Evolutionary conservation across 2,888 invertebrate species (phyloP), one percentile per base, ranked within the genome.

Genomic region (Oscheius sp.): DNA sequence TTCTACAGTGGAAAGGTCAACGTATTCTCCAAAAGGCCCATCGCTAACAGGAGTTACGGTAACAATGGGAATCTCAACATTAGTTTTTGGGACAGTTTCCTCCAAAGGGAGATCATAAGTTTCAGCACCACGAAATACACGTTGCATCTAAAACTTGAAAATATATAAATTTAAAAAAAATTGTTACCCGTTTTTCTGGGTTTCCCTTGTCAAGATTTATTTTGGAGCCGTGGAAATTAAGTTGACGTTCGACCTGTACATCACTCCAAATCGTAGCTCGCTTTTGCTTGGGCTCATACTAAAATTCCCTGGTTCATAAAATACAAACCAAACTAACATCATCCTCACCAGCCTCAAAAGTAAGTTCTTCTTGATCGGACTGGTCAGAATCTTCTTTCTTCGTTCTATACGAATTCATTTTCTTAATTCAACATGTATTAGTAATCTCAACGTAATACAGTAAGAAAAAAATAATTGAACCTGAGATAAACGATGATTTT

Each of bases 1-100:
- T 49, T 81, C 78, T 21, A 76, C 73, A 18, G 77, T 70, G 3
- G 75, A 72, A 2, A 74, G 35, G 5, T 82, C 78, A 9, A 55
- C 72, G 16, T 75, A 73, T 21, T 81, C 84, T 0, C 78, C 82
- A 49, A 84, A 84, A 5, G 77, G 76, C 55, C 82, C 80, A 61
- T 84, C 82, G 18, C 53, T 56, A 12, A 79, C 79, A 9, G 79
- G 81, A 23, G 79, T 76, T 0, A 81, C 76, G 12, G 79, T 61
- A 25, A 81, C 76, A 21, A 55, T 45, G 9, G 58, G 55, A 25
- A 69, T 69, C n/a, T 69, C 69, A n/a, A 21, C 35, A 18, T 56
- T 55, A n/a, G 52, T 1, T 68, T 35, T 21, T 9, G 53, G 43
- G 23, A 29, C 23, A 23, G 43, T 23, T 18, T 64, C 53, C 9